A percentile compares a stretch with the other conserved stretches of the same genome.
Conservation (phyloP, 2,797 vertebrate species). For the Megaceryle alcyon region DNA sequence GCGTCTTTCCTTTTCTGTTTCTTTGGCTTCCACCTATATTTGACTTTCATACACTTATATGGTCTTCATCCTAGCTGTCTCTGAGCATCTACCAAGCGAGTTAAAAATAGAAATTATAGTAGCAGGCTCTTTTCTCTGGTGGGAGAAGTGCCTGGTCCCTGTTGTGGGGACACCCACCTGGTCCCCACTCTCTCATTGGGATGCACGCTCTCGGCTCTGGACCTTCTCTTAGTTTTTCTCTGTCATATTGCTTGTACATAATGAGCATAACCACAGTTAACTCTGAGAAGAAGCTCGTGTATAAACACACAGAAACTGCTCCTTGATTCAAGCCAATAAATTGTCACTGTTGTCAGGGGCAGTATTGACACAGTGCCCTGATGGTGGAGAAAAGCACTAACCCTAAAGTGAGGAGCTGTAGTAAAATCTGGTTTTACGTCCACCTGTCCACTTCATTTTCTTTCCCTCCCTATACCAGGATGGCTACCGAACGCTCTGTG, state of each 20-base stretch:
- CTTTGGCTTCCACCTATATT: constrained; percentile 23
- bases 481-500: constrained; percentile 94
- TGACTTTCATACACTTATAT: neutral
- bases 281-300: neutral
- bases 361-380: neutral
- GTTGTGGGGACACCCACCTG: fast-evolving
- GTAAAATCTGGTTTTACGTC: neutral
- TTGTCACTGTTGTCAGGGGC: neutral
- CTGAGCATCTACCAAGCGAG: neutral
- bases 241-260: fast-evolving
- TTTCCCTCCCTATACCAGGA: constrained; percentile 77
- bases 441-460: neutral
- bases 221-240: neutral
- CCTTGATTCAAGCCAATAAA: neutral
- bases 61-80: neutral
- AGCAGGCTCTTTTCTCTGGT: neutral
- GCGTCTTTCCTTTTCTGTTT: constrained; percentile 8
- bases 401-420: neutral
- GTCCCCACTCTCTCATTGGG: neutral
- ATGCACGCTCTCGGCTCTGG: fast-evolving
- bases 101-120: constrained; percentile 6
- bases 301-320: neutral
- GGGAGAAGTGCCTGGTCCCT: neutral
- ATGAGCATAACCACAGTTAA: neutral
- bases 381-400: neutral